These are phyloP conservation scores for Meandrusa payeni DNA, from an alignment of 2,888 invertebrate genomes.

Conservation along the genomic window DNA sequence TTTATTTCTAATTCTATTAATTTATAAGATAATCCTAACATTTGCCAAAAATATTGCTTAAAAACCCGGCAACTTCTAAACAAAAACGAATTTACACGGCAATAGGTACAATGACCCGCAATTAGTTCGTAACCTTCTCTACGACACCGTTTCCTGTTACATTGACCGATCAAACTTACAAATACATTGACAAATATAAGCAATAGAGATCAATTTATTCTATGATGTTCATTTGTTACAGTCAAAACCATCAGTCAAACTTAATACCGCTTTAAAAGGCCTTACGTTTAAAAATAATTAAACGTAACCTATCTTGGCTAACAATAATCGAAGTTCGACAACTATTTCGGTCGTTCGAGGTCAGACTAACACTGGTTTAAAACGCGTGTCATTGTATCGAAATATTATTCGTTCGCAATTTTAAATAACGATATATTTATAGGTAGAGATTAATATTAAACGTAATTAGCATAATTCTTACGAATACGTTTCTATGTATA, in stretches of 20 bases:
- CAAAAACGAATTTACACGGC: too few relatives aligned
- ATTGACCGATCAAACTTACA: slow-evolving; percentile 50
- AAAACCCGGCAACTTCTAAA: too few relatives aligned
- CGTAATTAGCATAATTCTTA: neutral
- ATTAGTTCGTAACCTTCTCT: slow-evolving; percentile 71
- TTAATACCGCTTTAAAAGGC: slow-evolving; percentile 2
- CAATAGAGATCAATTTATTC: slow-evolving; percentile 23
- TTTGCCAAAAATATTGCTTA: too few relatives aligned
- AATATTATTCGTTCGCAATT: too few relatives aligned
- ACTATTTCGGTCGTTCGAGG: slow-evolving; percentile 20
- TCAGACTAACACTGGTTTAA: slow-evolving; percentile 3
- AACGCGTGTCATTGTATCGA: neutral
- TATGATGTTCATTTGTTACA: slow-evolving; percentile 16
- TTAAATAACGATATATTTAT: too few relatives aligned
- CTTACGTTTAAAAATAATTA: neutral
- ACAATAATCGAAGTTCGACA: slow-evolving; percentile 6
- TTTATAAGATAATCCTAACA: too few relatives aligned
- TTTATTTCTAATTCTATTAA: too few relatives aligned
- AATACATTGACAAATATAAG: slow-evolving; percentile 35
- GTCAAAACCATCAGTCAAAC: slow-evolving; percentile 7
- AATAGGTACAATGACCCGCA: slow-evolving; percentile 75
- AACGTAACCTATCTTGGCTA: slow-evolving; percentile 10
- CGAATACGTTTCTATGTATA: neutral
- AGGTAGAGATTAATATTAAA: too few relatives aligned
- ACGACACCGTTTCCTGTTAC: slow-evolving; percentile 73